phyloP scores from a whole-genome alignment of 2,888 invertebrate genomes.

The Neoascia interrupta region DNA sequence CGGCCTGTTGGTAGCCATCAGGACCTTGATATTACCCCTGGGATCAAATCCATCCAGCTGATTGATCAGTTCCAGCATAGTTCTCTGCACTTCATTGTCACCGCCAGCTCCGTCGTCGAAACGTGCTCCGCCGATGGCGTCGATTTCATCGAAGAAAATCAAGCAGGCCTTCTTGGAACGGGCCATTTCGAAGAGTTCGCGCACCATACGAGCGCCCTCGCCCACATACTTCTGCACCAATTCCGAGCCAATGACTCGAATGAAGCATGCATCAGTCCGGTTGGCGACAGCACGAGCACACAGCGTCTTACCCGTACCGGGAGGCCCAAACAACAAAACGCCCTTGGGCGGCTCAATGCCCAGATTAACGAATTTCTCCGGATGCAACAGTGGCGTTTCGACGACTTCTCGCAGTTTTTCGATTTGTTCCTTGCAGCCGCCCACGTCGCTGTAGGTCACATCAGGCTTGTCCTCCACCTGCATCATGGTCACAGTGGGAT shows the following conservation, averaged over 20 bases:
- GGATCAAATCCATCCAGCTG: slow-evolving; percentile 99
- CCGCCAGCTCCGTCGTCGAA: slow-evolving; percentile 99
- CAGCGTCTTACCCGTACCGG: slow-evolving; percentile 98
- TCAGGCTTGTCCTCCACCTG: slow-evolving; percentile 99
- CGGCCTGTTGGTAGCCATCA: slow-evolving; percentile 99
- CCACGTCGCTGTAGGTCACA: slow-evolving; percentile 99
- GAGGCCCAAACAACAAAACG: slow-evolving; percentile 97
- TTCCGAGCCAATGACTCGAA: slow-evolving; percentile 97
- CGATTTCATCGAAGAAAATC: slow-evolving; percentile 99
- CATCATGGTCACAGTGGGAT: slow-evolving; percentile 99
- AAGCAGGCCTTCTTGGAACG: slow-evolving; percentile 99
- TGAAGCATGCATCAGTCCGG: slow-evolving; percentile 99
- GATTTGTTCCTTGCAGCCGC: slow-evolving; percentile 99
- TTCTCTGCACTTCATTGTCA: slow-evolving; percentile 98
- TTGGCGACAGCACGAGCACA: slow-evolving; percentile 99
- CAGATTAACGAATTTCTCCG: slow-evolving; percentile 98
- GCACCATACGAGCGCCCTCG: slow-evolving; percentile 98
- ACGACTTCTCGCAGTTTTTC: slow-evolving; percentile 99
- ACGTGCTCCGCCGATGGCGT: slow-evolving; percentile 99
- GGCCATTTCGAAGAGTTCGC: slow-evolving; percentile 99
- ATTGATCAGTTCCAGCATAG: slow-evolving; percentile 99
- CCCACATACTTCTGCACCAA: slow-evolving; percentile 95
- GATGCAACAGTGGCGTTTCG: slow-evolving; percentile 95
- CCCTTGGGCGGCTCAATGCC: slow-evolving; percentile 99
- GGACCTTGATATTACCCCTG: slow-evolving; percentile 96